phyloP scores from a whole-genome alignment of 1,140 invertebrate genomes.

The honey bee (Apis mellifera) region Amel_HAv3.1 CM009931.2:3621001-3621500 shows the following conservation, averaged over 20 bases:
- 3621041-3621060: too few relatives aligned
- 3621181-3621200: neutral
- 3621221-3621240: neutral
- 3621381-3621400: neutral
- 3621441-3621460: too few relatives aligned
- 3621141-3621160: constrained; percentile 1
- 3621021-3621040: too few relatives aligned
- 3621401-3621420: constrained; percentile 32
- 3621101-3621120: too few relatives aligned
- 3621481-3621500: too few relatives aligned
- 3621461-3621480: too few relatives aligned
- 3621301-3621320: neutral
- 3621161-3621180: neutral
- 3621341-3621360: constrained; percentile 13
- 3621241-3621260: neutral
- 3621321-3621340: constrained; percentile 1
- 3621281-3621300: neutral
- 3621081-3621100: neutral
- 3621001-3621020: too few relatives aligned
- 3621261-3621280: too few relatives aligned
- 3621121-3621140: neutral
- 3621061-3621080: too few relatives aligned
- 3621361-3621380: constrained; percentile 5
- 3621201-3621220: too few relatives aligned
- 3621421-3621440: neutral